A percentile compares a stretch with the other conserved stretches of the same genome.
phyloP scores from a whole-genome alignment of 2,888 invertebrate genomes.

The Physocephala rufipes region DNA sequence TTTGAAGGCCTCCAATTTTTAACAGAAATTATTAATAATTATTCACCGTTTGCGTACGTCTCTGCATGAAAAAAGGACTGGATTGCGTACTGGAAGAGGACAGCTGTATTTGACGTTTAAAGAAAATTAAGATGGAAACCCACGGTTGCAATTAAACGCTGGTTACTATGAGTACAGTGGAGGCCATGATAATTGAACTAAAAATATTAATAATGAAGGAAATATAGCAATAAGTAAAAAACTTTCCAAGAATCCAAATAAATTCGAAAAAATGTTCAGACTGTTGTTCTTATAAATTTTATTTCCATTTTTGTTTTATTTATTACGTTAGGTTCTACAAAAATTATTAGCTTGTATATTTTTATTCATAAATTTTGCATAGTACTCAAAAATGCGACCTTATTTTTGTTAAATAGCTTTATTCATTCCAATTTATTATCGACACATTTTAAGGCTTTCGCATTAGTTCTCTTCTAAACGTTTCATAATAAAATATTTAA shows the following conservation, averaged over 20 bases:
- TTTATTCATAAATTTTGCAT: constrained; percentile 4
- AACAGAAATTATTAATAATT: background rate
- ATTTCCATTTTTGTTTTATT: constrained; percentile 2
- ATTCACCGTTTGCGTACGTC: constrained; percentile 2
- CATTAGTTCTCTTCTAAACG: background rate
- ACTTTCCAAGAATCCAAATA: too few relatives aligned
- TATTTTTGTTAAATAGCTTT: constrained; percentile 10
- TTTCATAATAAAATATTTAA: constrained; percentile 7
- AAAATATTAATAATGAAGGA: too few relatives aligned
- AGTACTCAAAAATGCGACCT: background rate
- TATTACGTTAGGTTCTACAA: background rate
- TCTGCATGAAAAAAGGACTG: background rate
- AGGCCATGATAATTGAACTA: too few relatives aligned
- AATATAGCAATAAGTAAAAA: too few relatives aligned
- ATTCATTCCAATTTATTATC: constrained; percentile 7
- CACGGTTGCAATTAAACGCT: background rate
- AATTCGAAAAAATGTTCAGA: too few relatives aligned
- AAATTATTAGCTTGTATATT: background rate
- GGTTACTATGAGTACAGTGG: too few relatives aligned
- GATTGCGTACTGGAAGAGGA: constrained; percentile 3
- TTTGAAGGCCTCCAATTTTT: too few relatives aligned
- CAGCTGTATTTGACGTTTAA: background rate
- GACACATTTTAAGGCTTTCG: constrained; percentile 30
- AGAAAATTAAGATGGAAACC: background rate
- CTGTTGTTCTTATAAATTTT: background rate